Evolutionary conservation across 2,113 vertebrate genomes (phyloP), one percentile per base, ranked within the genome.

Genomic region (Tyto alba): DNA sequence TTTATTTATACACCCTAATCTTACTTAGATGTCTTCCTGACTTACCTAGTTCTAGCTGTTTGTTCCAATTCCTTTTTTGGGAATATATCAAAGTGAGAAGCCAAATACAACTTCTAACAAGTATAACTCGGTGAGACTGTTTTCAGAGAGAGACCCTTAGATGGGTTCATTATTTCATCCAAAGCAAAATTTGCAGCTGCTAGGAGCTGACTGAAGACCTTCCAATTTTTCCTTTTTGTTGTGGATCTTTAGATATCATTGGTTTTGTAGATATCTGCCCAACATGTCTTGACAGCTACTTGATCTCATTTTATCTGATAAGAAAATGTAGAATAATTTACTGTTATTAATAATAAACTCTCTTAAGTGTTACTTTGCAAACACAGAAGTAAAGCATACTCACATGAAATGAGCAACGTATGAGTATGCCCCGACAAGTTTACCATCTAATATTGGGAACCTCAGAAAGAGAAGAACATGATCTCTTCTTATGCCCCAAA

Each of bases 161-260:
- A 91, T 34, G 43, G 23, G 36, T 85, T 96, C 29, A 19, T 91
- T 93, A 78, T 78, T 90, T 90, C 80, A 78, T 90, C 56, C 57
- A 68, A 73, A 92, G 83, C 43, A 92, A 83, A 93, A 91, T 88
- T 86, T 88, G 81, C 89, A 97, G 95, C 87, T 97, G 91, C 40
- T 67, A 10, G 10, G 6, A 78, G 48, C n/a, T 93, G 92, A 94
- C 77, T 94, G 92, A 95, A 95, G 55, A 71, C 60, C 43, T 97
- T 96, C 94, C 96, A 96, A 57, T 53, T 79, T 76, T 94, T 85
- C 34, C 68, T 95, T 96, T 97, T 78, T 96, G 88, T 94, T 96
- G 90, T 96, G 94, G 95, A 95, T 88, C 47, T 75, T 94, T 34
- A 91, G 77, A 74, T 83, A 94, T 69, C 81, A 78, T 74, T 97